Evolutionary conservation across 2,888 invertebrate species (phyloP), one percentile per base, ranked within the genome.

Genomic region (Schizotus pectinicornis): DNA sequence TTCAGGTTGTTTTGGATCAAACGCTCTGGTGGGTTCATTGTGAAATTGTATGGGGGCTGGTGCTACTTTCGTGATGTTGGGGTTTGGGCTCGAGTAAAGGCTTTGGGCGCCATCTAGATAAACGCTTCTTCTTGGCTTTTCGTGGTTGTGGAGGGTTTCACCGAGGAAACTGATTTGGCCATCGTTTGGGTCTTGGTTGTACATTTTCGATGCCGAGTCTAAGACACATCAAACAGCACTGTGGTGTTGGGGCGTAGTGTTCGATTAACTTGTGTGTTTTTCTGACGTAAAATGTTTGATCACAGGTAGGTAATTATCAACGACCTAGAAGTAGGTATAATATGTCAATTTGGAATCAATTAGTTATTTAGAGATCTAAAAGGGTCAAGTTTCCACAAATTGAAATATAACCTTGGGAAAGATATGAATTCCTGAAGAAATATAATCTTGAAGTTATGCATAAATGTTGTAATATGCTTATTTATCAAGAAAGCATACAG

Each of bases 101-200:
- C 62, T 56, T 48, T 68, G 63, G 0, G 72, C 70, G 38, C 76
- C 72, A 45, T 74, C 76, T 13, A 78, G 61, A 58, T 74, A 77
- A 2, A 77, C 75, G 60, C 70, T 71, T 43, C 69, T 65, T 53
- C 60, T 55, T 3, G 58, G 35, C 22, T 46, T 31, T n/a, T 41
- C 5, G n/a, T 49, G 22, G 11, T 22, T 7, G n/a, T 32, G 41
- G 0, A 57, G 3, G 6, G 45, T 22, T 8, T 61, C 64, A 11
- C 67, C 68, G 7, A 69, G 55, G n/a, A 62, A 48, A 33, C 53
- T 62, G 3, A 67, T 33, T 12, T 54, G 39, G 30, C n/a, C 30
- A 7, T 42, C 12, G 43, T 62, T 59, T 7, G 22, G 51, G 43
- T 36, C 39, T 41, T 38, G 38, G 30, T 8, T 11, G 34, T 65